Conservation (phyloP, 37 sponge, comb jelly and placozoan species). For the Halichondria panicea region DNA sequence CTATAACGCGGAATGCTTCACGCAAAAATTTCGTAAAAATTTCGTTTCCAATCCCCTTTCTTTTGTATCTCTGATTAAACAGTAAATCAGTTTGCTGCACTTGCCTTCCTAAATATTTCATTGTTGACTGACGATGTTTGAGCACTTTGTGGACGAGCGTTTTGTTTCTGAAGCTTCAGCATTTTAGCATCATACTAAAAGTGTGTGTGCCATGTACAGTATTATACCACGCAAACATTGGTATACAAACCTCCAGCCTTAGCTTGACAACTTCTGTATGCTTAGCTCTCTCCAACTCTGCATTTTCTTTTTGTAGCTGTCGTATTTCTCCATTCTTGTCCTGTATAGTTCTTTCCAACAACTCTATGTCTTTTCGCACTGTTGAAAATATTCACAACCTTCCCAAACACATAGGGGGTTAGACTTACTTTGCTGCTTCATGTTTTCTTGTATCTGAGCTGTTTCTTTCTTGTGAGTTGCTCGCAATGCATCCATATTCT, state of each 20-base stretch:
- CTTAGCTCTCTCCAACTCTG: constrained; percentile 65
- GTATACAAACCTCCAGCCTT: constrained; percentile 65
- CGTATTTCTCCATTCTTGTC: constrained; percentile 59
- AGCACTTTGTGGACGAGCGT: not conserved
- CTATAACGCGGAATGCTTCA: too few relatives aligned
- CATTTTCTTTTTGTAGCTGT: constrained; percentile 52
- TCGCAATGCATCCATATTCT: constrained; percentile 47
- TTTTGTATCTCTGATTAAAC: too few relatives aligned
- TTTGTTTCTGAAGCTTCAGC: constrained; percentile 70
- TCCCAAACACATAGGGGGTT: not conserved
- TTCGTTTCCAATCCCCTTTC: too few relatives aligned
- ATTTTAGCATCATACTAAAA: constrained; percentile 75
- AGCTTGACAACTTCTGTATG: constrained; percentile 80
- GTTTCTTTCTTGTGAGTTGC: constrained; percentile 73
- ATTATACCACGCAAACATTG: not conserved
- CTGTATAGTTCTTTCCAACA: constrained; percentile 41
- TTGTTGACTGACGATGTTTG: constrained; percentile 51
- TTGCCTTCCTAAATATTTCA: constrained; percentile 69
- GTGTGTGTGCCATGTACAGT: not conserved
- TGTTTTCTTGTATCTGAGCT: constrained; percentile 7
- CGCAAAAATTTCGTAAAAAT: too few relatives aligned
- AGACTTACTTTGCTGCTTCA: constrained; percentile 41
- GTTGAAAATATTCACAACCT: not conserved
- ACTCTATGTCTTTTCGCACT: constrained; percentile 52
- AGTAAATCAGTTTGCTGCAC: too few relatives aligned